phyloP scores from a whole-genome alignment of 2,888 invertebrate species.

The Pollenia griseotomentosa region DNA sequence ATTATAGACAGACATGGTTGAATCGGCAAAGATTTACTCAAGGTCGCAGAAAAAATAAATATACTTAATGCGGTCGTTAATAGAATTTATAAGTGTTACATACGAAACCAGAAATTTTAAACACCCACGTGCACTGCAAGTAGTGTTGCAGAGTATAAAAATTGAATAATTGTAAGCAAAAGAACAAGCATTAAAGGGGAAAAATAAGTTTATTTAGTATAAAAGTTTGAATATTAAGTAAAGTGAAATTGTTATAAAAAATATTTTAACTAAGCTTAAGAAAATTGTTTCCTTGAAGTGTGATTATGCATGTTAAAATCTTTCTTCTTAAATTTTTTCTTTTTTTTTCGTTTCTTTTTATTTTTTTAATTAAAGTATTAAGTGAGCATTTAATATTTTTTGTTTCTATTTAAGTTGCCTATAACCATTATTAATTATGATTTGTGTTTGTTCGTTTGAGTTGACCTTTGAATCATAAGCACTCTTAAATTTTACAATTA shows the following conservation, averaged over 20 bases:
- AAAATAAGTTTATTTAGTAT: neutral
- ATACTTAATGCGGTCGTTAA: no score
- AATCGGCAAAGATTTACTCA: no score
- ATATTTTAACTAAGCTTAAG: constrained; percentile 32
- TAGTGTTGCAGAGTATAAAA: neutral
- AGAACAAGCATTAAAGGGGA: constrained; percentile 4
- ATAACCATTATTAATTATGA: neutral
- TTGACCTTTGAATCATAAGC: neutral
- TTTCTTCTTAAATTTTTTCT: neutral
- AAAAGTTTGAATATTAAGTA: neutral
- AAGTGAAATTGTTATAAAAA: constrained; percentile 25
- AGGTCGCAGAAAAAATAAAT: no score
- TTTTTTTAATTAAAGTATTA: neutral
- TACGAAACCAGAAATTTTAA: no score
- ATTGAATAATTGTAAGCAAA: neutral
- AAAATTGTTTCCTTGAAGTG: constrained; percentile 37
- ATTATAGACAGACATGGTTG: no score
- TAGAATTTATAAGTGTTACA: no score
- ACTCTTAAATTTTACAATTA: no score
- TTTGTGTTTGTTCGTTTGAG: neutral
- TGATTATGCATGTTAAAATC: constrained; percentile 28
- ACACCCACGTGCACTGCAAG: no score
- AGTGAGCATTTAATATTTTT: neutral
- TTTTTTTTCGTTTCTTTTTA: neutral
- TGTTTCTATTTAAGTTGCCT: neutral